These are phyloP conservation scores for Nasua narica DNA, from an alignment of 2,797 vertebrate genomes.

Conservation along the genomic window DNA sequence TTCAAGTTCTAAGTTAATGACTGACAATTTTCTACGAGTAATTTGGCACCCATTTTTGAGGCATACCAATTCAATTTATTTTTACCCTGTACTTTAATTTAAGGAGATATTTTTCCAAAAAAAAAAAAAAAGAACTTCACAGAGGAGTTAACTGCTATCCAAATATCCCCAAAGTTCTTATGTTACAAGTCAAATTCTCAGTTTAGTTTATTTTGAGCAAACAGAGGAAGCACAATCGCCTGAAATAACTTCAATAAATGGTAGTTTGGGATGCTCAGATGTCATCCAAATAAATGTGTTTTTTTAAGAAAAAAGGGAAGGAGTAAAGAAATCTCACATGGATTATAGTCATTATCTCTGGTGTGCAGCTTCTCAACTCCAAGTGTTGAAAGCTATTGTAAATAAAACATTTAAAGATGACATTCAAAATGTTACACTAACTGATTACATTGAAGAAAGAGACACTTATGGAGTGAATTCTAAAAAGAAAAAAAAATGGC, in stretches of 20 bases:
- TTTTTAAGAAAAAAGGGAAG: background rate
- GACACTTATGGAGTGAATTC: background rate
- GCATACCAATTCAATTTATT: background rate
- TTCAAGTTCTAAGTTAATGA: slow-evolving; percentile 8
- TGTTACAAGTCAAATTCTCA: background rate
- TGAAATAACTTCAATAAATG: background rate
- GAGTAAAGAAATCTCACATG: background rate
- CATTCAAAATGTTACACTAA: background rate
- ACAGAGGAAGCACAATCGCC: background rate
- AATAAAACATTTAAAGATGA: background rate
- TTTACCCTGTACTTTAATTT: background rate
- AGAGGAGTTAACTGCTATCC: background rate
- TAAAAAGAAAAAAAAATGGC: background rate
- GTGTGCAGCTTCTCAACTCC: background rate
- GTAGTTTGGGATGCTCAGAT: background rate
- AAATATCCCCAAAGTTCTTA: background rate
- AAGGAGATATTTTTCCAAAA: background rate
- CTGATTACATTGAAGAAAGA: background rate
- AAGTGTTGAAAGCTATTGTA: background rate
- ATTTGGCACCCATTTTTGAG: background rate
- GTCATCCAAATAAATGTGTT: background rate
- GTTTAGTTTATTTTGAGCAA: slow-evolving; percentile 1
- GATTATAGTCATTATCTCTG: background rate
- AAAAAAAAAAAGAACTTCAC: background rate
- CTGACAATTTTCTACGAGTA: background rate